Conservation (phyloP, 1,140 invertebrate genomes). For the Drosophila lacertosa region DNA sequence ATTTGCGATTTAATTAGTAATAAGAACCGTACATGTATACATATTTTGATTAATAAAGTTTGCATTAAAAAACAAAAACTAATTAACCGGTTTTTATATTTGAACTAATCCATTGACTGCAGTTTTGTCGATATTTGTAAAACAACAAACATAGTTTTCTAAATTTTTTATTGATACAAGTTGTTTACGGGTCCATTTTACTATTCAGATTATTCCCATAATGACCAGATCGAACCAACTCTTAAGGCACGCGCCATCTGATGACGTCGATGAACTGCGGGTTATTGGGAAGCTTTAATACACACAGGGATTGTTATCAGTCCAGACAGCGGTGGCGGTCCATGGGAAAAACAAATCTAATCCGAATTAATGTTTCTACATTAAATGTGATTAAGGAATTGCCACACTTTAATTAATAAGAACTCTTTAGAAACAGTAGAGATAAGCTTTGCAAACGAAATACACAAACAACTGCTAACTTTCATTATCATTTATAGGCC, state of each 20-base stretch:
- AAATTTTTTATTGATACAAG: conserved; percentile 2
- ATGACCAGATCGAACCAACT: conserved; percentile 17
- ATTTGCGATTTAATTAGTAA: conserved; percentile 37
- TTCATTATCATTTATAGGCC: too few relatives aligned
- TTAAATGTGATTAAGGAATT: not conserved
- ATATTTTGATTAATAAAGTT: conserved; percentile 40
- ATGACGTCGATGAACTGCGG: conserved; percentile 28
- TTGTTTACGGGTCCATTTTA: conserved; percentile 27
- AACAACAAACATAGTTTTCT: conserved; percentile 8
- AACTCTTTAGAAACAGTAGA: not conserved
- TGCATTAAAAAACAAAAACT: conserved; percentile 10
- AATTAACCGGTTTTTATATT: not conserved
- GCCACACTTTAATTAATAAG: not conserved
- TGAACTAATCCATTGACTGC: not conserved
- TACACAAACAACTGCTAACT: too few relatives aligned
- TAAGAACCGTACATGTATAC: conserved; percentile 24
- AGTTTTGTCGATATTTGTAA: not conserved
- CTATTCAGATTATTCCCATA: conserved; percentile 13
- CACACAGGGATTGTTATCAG: conserved; percentile 24
- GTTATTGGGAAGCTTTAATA: not conserved
- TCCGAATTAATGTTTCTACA: not conserved
- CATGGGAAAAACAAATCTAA: conserved; percentile 37
- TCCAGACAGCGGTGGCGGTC: conserved; percentile 2
- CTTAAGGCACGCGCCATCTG: conserved; percentile 34
- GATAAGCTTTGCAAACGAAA: not conserved